Evolutionary conservation across 2,888 invertebrate species (phyloP).

Genomic region (Pristionchus japonicus): DNA sequence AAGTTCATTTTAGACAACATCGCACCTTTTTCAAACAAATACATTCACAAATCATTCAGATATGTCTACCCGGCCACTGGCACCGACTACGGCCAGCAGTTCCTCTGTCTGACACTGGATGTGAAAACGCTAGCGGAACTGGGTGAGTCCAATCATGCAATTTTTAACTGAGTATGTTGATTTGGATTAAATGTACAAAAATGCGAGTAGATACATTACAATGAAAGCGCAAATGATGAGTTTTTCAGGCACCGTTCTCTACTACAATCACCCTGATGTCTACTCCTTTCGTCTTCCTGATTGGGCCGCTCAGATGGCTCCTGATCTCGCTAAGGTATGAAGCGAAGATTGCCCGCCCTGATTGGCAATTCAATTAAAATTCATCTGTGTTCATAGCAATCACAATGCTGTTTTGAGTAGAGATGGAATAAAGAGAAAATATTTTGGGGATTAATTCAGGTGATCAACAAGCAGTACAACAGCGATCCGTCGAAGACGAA

Average conservation of each 20-base stretch:
- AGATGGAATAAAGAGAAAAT: too few relatives aligned
- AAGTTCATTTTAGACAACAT: too few relatives aligned
- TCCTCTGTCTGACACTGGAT: constrained; percentile 87
- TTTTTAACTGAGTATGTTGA: too few relatives aligned
- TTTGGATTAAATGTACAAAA: too few relatives aligned
- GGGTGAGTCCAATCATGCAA: constrained; percentile 78
- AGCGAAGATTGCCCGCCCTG: too few relatives aligned
- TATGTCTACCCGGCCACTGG: constrained; percentile 85
- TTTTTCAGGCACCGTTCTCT: constrained; percentile 80
- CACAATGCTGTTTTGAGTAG: too few relatives aligned
- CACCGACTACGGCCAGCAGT: constrained; percentile 86
- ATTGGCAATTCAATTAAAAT: too few relatives aligned
- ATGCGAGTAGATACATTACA: not conserved
- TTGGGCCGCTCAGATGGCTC: constrained; percentile 79
- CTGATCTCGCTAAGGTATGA: constrained; percentile 78
- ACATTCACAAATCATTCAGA: too few relatives aligned
- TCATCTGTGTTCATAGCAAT: not conserved
- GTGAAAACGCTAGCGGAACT: constrained; percentile 83
- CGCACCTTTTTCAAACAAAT: too few relatives aligned
- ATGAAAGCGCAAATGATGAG: too few relatives aligned
- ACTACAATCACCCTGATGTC: constrained; percentile 87
- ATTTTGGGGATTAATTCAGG: too few relatives aligned
- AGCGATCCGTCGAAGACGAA: not conserved
- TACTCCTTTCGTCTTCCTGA: constrained; percentile 83
- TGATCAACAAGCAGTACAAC: constrained; percentile 60